These are phyloP conservation scores for Stenichneumon culpator DNA, from an alignment of 2,888 invertebrate genomes.

Conservation along the genomic window DNA sequence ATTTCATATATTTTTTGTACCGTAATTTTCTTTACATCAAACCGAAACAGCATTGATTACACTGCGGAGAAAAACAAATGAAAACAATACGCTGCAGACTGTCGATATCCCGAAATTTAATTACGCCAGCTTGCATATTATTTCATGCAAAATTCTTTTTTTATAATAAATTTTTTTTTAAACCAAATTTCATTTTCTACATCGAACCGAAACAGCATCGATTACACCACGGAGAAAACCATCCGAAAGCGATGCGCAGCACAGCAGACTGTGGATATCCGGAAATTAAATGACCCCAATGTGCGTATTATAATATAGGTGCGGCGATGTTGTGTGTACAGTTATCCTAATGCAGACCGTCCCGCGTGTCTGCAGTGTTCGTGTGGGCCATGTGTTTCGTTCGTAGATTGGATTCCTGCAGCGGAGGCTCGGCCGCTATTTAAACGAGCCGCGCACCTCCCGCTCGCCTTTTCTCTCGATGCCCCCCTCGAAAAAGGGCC, in stretches of 20 bases:
- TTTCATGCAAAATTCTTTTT: too few relatives aligned
- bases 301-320: conserved; percentile 31
- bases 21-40: too few relatives aligned
- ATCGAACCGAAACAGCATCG: too few relatives aligned
- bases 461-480: conserved; percentile 15
- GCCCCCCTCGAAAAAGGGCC: conserved; percentile 50
- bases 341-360: neutral
- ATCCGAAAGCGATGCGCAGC: neutral
- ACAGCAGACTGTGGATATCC: conserved; percentile 27
- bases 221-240: neutral
- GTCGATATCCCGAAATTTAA: too few relatives aligned
- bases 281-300: conserved; percentile 46
- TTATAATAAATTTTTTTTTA: too few relatives aligned
- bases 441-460: conserved; percentile 57
- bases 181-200: too few relatives aligned
- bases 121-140: too few relatives aligned
- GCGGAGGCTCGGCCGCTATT: conserved; percentile 45
- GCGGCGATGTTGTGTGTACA: neutral
- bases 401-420: conserved; percentile 63
- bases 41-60: too few relatives aligned
- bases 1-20: too few relatives aligned
- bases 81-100: too few relatives aligned
- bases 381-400: conserved; percentile 61
- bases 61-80: too few relatives aligned
- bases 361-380: conserved; percentile 22